Evolutionary conservation across 2,797 vertebrate genomes (phyloP), one percentile per base, ranked within the genome.

Genomic region (Chaunax sp.): DNA sequence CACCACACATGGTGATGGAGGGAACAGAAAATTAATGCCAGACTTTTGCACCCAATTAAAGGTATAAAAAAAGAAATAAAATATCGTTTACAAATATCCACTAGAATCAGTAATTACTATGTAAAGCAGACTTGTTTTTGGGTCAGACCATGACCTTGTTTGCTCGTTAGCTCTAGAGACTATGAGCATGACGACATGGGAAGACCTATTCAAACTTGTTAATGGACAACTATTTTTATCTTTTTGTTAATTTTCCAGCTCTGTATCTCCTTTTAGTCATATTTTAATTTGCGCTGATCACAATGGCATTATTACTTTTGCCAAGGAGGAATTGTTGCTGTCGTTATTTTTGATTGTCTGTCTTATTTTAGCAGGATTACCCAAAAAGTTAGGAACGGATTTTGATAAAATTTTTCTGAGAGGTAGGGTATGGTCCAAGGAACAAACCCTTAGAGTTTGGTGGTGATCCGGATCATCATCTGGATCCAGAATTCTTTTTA

Each of bases 1-100:
- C 82, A 81, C 68, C 78, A 51, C 28, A 69, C 71, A 62, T 67
- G 73, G 65, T 1, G 55, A 69, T 46, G 69, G 56, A 5, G 66
- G 75, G 86, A 88, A 84, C 77, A 83, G 53, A 74, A 88, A 88
- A 92, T 92, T 10, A 86, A 86, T 71, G 62, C 83, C 89, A 91
- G 91, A 83, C 64, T 83, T 89, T 87, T 87, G 63, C 87, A 88
- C 88, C 80, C 50, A 80, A 70, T 90, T 87, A 88, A 83, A 84
- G 50, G 25, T 45, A 76, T 69, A 72, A 66, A 67, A 68, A 74
- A 70, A 62, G 20, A 75, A 75, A 78, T 66, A 75, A 85, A 79
- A 66, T 15, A 74, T 57, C 47, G 61, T 51, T 67, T 56, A 67
- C 78, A 76, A 33, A 80, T 80, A 81, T 81, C 56, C 58, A 72